A percentile compares a stretch with the other conserved stretches of the same genome.
These are phyloP conservation scores for Characodon lateralis DNA, from an alignment of 2,797 vertebrate genomes.

Conservation along the genomic window DNA sequence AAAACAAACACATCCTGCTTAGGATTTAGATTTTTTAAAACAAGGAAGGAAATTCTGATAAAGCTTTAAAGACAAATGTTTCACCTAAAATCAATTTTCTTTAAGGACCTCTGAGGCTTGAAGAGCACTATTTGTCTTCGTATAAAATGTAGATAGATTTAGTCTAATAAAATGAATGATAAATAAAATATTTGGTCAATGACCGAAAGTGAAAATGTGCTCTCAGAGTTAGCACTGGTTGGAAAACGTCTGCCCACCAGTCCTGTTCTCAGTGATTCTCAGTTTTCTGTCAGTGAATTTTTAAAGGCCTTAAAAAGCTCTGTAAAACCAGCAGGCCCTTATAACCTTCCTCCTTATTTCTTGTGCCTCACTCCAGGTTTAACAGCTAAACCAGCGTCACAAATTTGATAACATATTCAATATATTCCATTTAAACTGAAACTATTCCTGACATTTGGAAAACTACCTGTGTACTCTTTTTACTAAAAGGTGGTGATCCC, in stretches of 20 bases:
- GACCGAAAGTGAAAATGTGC: neutral
- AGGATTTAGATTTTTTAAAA: neutral
- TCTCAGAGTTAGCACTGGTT: neutral
- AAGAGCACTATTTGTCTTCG: neutral
- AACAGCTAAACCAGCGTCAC: neutral
- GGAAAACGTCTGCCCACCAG: too few species aligned
- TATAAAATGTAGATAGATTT: neutral
- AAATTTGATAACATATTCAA: neutral
- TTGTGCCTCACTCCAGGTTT: neutral
- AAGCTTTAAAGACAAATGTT: neutral
- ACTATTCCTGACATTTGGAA: too few species aligned
- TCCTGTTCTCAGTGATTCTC: neutral
- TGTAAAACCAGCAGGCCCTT: neutral
- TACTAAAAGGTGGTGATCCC: too few species aligned
- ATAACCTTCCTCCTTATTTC: neutral
- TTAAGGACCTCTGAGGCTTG: neutral
- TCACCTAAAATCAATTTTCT: neutral
- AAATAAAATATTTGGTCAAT: neutral
- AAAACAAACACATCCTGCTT: neutral
- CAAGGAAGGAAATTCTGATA: neutral
- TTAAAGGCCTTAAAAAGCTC: neutral
- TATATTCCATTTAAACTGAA: neutral
- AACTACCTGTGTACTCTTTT: too few species aligned
- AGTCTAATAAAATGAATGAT: neutral
- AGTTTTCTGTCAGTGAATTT: neutral